Evolutionary conservation across 1,140 invertebrate species (phyloP), one percentile per base, ranked within the genome.

Genomic region (Trichogramma pretiosum): DNA sequence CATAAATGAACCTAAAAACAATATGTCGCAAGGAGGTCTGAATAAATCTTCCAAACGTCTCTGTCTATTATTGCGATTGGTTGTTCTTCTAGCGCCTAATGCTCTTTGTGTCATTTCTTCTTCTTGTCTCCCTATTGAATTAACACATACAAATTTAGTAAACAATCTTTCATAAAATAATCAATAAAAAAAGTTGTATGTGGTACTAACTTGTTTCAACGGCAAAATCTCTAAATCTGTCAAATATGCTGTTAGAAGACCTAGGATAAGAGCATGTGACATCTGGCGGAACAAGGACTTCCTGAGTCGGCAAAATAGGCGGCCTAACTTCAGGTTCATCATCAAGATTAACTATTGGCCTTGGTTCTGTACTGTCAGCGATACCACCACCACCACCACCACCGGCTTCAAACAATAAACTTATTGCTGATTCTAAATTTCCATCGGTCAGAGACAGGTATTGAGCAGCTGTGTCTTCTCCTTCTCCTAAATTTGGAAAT

Each of bases 31-130:
- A 2, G 85, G 85, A 26, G 86, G 85, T 52, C 84, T 73, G 59
- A 85, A 89, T 8, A 89, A 65, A 60, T 85, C 83, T 65, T 85
- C 83, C 24, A 89, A 63, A 39, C 82, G 79, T 56, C 73, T 73
- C 32, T 59, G 56, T 55, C 63, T 68, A n/a, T 14, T 34, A 37
- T 28, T 45, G 18, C 58, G 48, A 9, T 58, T 53, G n/a, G 59
- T 57, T 22, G 54, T 51, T 37, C 78, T 78, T 43, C 59, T 69
- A 4, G 55, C 37, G 2, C 61, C 63, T 10, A 55, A 46, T 17
- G 63, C 62, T 52, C 60, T 57, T 28, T 59, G 49, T 19, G 67
- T 57, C 62, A 68, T 60, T 56, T 70, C 68, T 61, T 73, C 65
- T 54, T 74, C 73, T 57, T 75, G 74, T 37, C 68, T 59, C 53